These are phyloP conservation scores for Lypha dubia DNA, from an alignment of 2,888 invertebrate species.

Conservation along the genomic window DNA sequence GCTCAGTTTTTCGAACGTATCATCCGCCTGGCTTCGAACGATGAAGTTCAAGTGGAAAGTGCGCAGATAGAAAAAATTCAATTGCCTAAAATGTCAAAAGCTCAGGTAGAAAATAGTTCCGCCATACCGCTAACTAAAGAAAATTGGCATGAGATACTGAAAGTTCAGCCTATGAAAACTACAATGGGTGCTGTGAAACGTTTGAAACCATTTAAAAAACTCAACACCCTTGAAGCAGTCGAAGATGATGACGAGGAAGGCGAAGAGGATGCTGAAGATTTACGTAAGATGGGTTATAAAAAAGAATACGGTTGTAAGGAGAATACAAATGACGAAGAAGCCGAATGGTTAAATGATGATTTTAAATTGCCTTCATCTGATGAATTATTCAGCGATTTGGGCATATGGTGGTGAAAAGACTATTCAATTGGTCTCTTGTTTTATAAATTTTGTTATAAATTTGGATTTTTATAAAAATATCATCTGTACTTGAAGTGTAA, in stretches of 20 bases:
- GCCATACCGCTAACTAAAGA: neutral
- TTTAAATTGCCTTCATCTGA: conserved; percentile 80
- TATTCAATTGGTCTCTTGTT: neutral
- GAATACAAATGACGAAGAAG: conserved; percentile 68
- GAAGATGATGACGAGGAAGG: conserved; percentile 79
- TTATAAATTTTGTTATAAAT: neutral
- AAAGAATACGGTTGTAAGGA: conserved; percentile 76
- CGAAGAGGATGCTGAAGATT: conserved; percentile 79
- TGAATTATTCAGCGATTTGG: conserved; percentile 80
- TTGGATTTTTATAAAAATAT: neutral
- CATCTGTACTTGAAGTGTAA: neutral
- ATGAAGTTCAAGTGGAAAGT: conserved; percentile 49
- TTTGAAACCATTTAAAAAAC: conserved; percentile 63
- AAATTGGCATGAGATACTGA: conserved; percentile 66
- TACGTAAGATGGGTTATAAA: conserved; percentile 79
- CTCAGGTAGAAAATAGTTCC: conserved; percentile 37
- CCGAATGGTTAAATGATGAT: conserved; percentile 80
- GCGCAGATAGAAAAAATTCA: conserved; percentile 33
- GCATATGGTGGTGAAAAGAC: conserved; percentile 79
- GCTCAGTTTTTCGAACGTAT: conserved; percentile 81
- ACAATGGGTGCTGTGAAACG: conserved; percentile 60
- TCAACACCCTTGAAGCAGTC: conserved; percentile 78
- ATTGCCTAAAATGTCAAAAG: conserved; percentile 53
- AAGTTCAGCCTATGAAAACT: conserved; percentile 65
- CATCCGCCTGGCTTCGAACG: conserved; percentile 77